Evolutionary conservation across 2,888 invertebrate species (phyloP).

Genomic region (Lasioglossum vierecki): DNA sequence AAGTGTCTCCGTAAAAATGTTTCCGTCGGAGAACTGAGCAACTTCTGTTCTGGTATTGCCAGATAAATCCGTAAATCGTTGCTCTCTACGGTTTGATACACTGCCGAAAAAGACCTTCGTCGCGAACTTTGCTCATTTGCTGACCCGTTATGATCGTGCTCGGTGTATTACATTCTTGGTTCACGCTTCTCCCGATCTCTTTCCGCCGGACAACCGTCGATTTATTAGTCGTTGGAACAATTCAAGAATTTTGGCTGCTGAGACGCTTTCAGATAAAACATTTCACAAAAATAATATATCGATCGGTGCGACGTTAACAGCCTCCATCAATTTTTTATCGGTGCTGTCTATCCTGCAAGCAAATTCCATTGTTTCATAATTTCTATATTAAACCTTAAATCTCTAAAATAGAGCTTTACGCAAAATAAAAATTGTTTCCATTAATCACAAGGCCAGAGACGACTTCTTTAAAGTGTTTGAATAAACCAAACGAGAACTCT

Average conservation of each 20-base stretch:
- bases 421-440: too few species aligned
- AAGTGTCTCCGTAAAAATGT: background rate
- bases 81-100: constrained; percentile 18
- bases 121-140: constrained; percentile 57
- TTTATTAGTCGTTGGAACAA: background rate
- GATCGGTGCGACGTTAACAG: background rate
- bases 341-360: too few species aligned
- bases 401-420: too few species aligned
- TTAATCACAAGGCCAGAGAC: too few species aligned
- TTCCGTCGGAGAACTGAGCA: background rate
- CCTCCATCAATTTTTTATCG: too few species aligned
- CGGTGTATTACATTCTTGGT: constrained; percentile 49
- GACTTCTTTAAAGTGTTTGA: background rate
- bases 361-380: too few species aligned
- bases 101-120: constrained; percentile 33
- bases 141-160: constrained; percentile 48
- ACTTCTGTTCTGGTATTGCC: background rate
- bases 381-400: too few species aligned
- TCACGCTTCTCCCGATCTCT: constrained; percentile 36
- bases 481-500: background rate
- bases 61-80: constrained; percentile 23
- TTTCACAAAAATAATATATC: background rate
- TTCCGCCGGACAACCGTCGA: constrained; percentile 29
- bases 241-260: background rate
- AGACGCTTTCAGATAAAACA: background rate